Evolutionary conservation across 2,888 invertebrate species (phyloP).

Genomic region (Ligdia adustata): DNA sequence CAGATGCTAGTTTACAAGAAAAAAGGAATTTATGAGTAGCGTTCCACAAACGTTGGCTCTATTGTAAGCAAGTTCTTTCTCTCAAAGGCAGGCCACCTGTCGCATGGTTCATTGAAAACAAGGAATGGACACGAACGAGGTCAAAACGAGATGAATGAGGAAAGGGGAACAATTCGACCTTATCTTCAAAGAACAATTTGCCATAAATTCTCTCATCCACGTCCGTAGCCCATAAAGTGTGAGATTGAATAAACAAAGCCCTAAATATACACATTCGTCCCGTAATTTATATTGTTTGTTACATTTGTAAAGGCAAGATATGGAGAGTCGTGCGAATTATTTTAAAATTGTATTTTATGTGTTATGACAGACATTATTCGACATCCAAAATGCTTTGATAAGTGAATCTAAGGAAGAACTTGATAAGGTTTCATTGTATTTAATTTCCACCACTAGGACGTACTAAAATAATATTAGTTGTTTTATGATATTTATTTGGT

Average conservation of each 20-base stretch:
- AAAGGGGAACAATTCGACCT: conserved; percentile 11
- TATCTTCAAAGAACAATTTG: conserved; percentile 20
- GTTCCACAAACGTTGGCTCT: background rate
- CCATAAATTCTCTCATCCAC: conserved; percentile 17
- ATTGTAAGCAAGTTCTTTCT: background rate
- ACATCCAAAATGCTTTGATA: no score
- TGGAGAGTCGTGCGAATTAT: background rate
- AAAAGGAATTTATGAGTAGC: no score
- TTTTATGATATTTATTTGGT: no score
- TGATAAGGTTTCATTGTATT: no score
- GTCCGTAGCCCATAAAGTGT: conserved; percentile 15
- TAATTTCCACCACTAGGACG: no score
- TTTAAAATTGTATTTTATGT: no score
- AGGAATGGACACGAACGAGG: conserved; percentile 4
- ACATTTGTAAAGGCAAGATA: conserved; percentile 11
- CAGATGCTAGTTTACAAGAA: no score
- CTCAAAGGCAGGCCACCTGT: conserved; percentile 24
- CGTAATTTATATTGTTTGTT: conserved; percentile 17
- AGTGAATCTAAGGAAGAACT: no score
- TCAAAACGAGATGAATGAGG: conserved; percentile 6
- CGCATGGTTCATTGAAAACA: conserved; percentile 5
- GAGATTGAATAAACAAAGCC: conserved; percentile 16
- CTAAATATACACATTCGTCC: conserved; percentile 20
- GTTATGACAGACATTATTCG: no score
- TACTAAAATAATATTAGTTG: no score